phyloP scores from a whole-genome alignment of 2,888 invertebrate genomes.

The Hymenopus coronatus region DNA sequence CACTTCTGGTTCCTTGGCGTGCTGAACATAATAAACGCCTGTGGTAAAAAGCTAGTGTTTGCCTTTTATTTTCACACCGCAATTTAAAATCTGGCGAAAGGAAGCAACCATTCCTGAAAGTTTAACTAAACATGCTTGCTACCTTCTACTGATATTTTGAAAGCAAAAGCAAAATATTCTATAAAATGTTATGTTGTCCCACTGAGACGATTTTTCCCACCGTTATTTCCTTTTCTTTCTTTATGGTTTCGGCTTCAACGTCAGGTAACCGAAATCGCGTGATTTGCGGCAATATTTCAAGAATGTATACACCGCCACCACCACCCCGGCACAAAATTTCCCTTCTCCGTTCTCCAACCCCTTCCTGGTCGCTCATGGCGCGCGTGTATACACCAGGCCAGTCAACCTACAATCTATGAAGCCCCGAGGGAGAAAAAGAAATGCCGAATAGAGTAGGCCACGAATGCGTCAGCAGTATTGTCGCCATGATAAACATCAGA shows the following conservation, averaged over 20 bases:
- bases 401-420: neutral
- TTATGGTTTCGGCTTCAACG: neutral
- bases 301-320: neutral
- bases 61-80: neutral
- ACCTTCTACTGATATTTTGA: neutral
- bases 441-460: neutral
- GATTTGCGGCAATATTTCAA: constrained; percentile 23
- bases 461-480: neutral
- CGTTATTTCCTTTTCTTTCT: neutral
- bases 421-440: neutral
- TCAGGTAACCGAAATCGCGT: constrained; percentile 12
- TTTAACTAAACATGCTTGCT: neutral
- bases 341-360: neutral
- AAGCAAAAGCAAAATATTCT: neutral
- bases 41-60: neutral
- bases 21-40: neutral
- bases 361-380: neutral
- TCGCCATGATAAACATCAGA: neutral
- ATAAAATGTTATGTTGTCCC: neutral
- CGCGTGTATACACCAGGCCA: neutral
- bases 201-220: neutral
- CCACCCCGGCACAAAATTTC: constrained; percentile 2
- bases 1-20: neutral
- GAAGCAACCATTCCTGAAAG: neutral
- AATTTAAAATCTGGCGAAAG: neutral